Base-by-base conservation (phyloP, 1,140 invertebrate genomes). In the Scaptomyza graminum region DNA sequence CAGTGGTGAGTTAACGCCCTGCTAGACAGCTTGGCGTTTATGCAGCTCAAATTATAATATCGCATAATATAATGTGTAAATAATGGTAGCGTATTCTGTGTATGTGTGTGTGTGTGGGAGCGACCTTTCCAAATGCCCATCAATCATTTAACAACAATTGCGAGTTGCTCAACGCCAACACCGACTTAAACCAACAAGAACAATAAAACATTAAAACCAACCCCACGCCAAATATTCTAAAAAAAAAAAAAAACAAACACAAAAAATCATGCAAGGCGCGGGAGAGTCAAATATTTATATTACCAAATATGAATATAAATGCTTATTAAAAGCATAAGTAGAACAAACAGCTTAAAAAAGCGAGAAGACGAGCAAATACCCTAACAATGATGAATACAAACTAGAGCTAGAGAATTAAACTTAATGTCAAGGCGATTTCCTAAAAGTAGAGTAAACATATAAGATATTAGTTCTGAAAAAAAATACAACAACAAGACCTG, bases 271-370 rank as follows among this genome's bases (percentile, higher is more conserved):
- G 50, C 72, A 34, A 68, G 47, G 56, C 67, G 70, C 64, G 71
- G 70, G 70, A 60, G 70, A 52, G 44, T 61, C 41, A 51, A 43
- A 39, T 39, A 39, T 39, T n/a, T 71, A 87, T 78, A 63, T 65
- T 76, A 71, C 78, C 67, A 83, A 87, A 87, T 87, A 88, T 88
- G 84, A 87, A 87, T 88, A 87, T 79, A 83, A 85, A 87, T 79
- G 65, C 54, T 31, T 68, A 61, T 74, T 46, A 64, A 64, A 57
- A 51, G 15, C 37, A 51, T 13, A 44, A 28, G 37, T 25, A 16
- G 3, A 49, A 18, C 11, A 5, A n/a, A 34, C 8, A 11, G 8
- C 25, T 25, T 31, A 7, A 1, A 18, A 13, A 11, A 18, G 22
- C 16, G 25, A 12, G 18, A 1, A 22, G 47, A 59, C 37, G 9